A percentile compares a stretch with the other conserved stretches of the same genome.
Conservation (phyloP, 2,113 vertebrate species). For the Loxodonta africana region DNA sequence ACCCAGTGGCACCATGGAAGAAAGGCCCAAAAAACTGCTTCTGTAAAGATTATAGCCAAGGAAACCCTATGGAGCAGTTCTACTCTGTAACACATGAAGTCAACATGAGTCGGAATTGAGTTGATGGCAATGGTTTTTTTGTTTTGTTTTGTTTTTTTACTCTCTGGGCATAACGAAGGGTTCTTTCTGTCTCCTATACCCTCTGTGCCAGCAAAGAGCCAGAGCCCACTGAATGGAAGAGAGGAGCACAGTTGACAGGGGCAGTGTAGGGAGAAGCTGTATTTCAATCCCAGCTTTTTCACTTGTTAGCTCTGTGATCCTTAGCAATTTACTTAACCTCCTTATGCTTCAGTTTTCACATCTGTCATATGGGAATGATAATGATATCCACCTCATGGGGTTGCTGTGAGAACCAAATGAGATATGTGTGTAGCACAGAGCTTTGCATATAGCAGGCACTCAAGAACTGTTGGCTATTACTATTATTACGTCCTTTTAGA, state of each 20-base stretch:
- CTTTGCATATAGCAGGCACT: not conserved
- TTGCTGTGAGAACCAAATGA: slow-evolving; percentile 58
- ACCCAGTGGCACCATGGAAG: not conserved
- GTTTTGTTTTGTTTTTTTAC: not conserved
- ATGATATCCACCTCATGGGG: slow-evolving; percentile 11
- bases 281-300: not conserved
- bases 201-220: not conserved
- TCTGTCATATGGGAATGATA: slow-evolving; percentile 24
- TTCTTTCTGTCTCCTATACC: not conserved
- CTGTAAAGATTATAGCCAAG: not conserved
- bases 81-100: not conserved
- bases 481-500: slow-evolving; percentile 38
- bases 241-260: not conserved
- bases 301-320: slow-evolving; percentile 55
- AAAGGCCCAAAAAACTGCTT: not conserved
- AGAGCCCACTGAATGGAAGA: slow-evolving; percentile 4
- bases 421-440: not conserved
- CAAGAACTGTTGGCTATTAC: slow-evolving; percentile 54
- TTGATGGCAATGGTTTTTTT: not conserved
- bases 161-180: not conserved
- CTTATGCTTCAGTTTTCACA: slow-evolving; percentile 47
- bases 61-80: not conserved
- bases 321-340: slow-evolving; percentile 52
- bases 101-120: not conserved
- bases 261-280: not conserved